Percentiles rank a stretch among this genome's conserved stretches.
Evolutionary conservation across 2,797 vertebrate species (phyloP).

Genomic region (Labeo calbasu): DNA sequence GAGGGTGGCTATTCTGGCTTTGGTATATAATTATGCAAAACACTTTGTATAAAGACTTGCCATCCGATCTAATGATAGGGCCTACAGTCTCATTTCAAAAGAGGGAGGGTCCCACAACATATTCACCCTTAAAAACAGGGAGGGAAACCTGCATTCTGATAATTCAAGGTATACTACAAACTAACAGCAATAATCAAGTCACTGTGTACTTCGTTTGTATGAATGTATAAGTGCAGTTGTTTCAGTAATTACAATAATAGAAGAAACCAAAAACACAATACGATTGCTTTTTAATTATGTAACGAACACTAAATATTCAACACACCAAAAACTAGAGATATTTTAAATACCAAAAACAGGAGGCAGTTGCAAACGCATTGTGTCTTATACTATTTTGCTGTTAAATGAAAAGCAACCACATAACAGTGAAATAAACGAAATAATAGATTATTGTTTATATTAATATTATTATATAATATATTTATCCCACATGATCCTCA

Average conservation of each 20-base stretch:
- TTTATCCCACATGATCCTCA: not conserved
- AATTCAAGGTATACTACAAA: constrained; percentile 81
- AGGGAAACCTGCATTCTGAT: constrained; percentile 83
- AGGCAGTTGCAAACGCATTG: not conserved
- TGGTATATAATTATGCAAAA: constrained; percentile 99
- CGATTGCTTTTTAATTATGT: not conserved
- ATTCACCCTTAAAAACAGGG: constrained; percentile 78
- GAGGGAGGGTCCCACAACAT: constrained; percentile 83
- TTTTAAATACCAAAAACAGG: too few relatives aligned
- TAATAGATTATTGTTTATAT: not conserved
- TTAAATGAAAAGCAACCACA: not conserved
- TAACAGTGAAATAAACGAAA: not conserved
- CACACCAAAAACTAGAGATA: not conserved
- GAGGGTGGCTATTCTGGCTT: constrained; percentile 99
- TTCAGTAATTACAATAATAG: not conserved
- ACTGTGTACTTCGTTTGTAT: constrained; percentile 60
- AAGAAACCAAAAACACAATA: not conserved
- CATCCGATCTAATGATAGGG: constrained; percentile 99
- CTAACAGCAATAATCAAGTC: constrained; percentile 70
- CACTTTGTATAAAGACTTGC: constrained; percentile 99
- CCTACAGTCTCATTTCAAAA: constrained; percentile 91
- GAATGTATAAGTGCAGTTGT: not conserved
- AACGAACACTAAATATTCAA: not conserved
- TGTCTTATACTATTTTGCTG: not conserved
- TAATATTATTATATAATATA: not conserved